These are phyloP conservation scores for Phoxinus dragarum DNA, from an alignment of 2,797 vertebrate genomes.

Conservation along the genomic window DNA sequence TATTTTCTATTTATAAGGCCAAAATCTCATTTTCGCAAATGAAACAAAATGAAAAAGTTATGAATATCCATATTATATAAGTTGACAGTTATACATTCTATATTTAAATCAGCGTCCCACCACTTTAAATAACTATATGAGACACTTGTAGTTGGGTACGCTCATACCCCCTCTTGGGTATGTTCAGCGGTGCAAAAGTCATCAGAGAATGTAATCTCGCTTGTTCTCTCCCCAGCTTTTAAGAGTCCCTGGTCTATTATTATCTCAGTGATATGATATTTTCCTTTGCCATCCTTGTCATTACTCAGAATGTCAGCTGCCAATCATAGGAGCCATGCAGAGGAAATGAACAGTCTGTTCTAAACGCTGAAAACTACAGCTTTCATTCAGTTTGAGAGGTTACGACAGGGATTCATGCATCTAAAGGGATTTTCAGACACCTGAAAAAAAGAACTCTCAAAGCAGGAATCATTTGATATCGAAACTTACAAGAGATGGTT, in stretches of 20 bases:
- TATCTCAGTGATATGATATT: conserved; percentile 43
- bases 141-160: neutral
- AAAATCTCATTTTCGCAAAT: neutral
- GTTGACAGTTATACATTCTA: neutral
- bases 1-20: neutral
- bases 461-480: neutral
- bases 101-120: conserved; percentile 6
- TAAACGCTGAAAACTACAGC: conserved; percentile 35
- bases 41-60: neutral
- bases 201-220: conserved; percentile 21
- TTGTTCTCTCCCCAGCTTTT: conserved; percentile 25
- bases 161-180: too few species aligned
- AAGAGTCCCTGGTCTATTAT: conserved; percentile 36
- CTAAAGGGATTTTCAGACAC: conserved; percentile 27
- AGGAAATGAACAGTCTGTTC: conserved; percentile 29
- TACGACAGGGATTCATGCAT: conserved; percentile 9
- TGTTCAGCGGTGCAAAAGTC: conserved; percentile 18
- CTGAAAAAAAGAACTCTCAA: conserved; percentile 28
- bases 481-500: conserved; percentile 2
- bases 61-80: too few species aligned
- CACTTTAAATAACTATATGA: conserved; percentile 15
- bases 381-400: conserved; percentile 34
- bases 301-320: conserved; percentile 31
- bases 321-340: conserved; percentile 29
- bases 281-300: conserved; percentile 29